A percentile compares a stretch with the other conserved stretches of the same genome.
phyloP scores from a whole-genome alignment of 2,797 vertebrate genomes.

The Percopsis omiscomaycus region DNA sequence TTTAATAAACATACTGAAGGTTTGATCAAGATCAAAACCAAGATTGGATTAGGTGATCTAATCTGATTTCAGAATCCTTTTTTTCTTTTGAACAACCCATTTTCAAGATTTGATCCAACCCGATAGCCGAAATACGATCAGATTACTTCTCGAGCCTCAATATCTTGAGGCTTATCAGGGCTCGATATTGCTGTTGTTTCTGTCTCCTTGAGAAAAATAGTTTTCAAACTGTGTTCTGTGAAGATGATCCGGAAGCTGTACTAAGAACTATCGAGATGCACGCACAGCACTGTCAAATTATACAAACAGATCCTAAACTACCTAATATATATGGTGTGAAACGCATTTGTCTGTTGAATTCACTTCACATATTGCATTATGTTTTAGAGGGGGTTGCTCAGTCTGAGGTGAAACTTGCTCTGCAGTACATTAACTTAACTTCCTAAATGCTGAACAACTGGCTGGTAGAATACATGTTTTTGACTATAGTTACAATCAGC shows the following conservation, averaged over 20 bases:
- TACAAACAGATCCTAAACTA: slow-evolving; percentile 19
- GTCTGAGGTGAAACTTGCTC: slow-evolving; percentile 20
- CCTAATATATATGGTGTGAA: slow-evolving; percentile 23
- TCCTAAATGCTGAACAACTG: no score
- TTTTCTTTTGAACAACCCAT: no score
- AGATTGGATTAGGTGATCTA: no score
- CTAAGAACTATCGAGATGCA: slow-evolving; percentile 11
- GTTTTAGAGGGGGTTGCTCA: slow-evolving; percentile 23
- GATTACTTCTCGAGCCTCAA: no score
- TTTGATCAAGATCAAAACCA: no score
- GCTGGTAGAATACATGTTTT: no score
- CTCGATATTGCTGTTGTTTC: neutral
- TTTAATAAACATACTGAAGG: no score
- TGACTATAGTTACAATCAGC: no score
- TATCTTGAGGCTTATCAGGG: neutral
- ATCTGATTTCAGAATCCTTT: no score
- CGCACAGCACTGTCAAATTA: slow-evolving; percentile 19
- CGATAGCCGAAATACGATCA: no score
- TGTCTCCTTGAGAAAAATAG: neutral
- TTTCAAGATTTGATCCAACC: no score
- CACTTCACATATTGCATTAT: slow-evolving; percentile 16
- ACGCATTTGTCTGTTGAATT: slow-evolving; percentile 16
- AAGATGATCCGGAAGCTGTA: slow-evolving; percentile 18
- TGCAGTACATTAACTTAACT: slow-evolving; percentile 6
- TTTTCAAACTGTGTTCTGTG: slow-evolving; percentile 20